phyloP scores from a whole-genome alignment of 2,888 invertebrate genomes.

The Troides aeacus region DNA sequence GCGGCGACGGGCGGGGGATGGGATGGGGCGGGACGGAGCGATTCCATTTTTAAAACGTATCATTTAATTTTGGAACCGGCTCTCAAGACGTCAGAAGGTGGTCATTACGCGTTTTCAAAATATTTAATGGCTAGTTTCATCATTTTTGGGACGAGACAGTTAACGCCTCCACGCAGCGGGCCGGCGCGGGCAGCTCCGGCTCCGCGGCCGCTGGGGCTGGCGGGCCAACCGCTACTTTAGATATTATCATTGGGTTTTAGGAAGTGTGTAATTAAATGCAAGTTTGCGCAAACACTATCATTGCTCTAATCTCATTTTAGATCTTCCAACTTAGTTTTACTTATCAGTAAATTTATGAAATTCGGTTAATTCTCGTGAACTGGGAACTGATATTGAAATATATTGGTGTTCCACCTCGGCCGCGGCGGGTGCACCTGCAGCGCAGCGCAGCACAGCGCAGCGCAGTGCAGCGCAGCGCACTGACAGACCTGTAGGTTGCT shows the following conservation, averaged over 20 bases:
- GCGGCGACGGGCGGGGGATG: conserved; percentile 76
- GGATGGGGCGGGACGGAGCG: conserved; percentile 77
- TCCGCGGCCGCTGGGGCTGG: neutral
- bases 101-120: conserved; percentile 75
- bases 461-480: neutral
- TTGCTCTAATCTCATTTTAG: too few species aligned
- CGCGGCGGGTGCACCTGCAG: too few species aligned
- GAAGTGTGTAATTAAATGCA: conserved; percentile 24
- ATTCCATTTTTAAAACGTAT: conserved; percentile 81
- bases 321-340: too few species aligned
- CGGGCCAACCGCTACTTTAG: neutral
- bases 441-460: too few species aligned
- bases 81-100: conserved; percentile 79
- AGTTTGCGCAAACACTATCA: conserved; percentile 5
- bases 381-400: too few species aligned
- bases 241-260: conserved; percentile 16
- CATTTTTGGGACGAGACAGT: conserved; percentile 59
- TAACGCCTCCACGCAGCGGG: conserved; percentile 58
- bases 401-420: too few species aligned
- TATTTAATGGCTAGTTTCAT: conserved; percentile 43
- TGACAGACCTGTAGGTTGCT: neutral
- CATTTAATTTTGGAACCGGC: conserved; percentile 80
- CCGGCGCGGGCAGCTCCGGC: neutral
- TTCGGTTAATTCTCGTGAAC: too few species aligned
- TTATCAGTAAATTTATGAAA: too few species aligned